Evolutionary conservation across 2,113 vertebrate species (phyloP), one percentile per base, ranked within the genome.

Genomic region (Cyrtonyx montezumae): DNA sequence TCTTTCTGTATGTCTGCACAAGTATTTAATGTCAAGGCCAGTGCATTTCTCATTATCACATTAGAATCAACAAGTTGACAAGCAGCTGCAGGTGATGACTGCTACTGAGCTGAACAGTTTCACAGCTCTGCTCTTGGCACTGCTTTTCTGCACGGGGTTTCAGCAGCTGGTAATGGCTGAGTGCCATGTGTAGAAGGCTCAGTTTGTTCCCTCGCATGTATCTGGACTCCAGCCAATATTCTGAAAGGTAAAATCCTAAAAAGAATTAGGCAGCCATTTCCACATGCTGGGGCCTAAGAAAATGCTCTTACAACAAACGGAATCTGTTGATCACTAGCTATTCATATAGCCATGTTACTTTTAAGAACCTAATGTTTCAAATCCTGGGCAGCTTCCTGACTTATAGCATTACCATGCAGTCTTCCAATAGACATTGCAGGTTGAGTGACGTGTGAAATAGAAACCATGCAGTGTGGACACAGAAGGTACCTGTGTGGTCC

Each of bases 41-140:
- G 62, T 62, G 46, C 36, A 82, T 46, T 81, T 93, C 84, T 87
- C 67, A 74, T 92, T 88, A 89, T 74, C 94, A 74, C 70, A 23
- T 82, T 70, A 79, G 75, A 82, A 83, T 62, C 87, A 79, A 70
- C 82, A 80, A 92, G 87, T 46, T 80, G 94, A 87, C 75, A 83
- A 83, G 71, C 67, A 87, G 85, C 89, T 92, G 95, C 71, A 91
- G 76, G 91, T 91, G 87, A 87, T 43, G 79, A 89, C 73, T 92
- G 79, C 89, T 85, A 19, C 56, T 23, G 91, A 84, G 53, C 56
- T 84, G 91, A 94, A 80, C 63, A 21, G 55, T 59, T 93, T 56
- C 81, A 61, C 71, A 83, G 81, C 92, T 56, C 32, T 1, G 68
- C 59, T 75, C 81, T 82, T 95, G 84, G 86, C 88, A 66, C 36